These are phyloP conservation scores for Montipora capitata DNA, from an alignment of 92 coral and sea anemone species.

Conservation along the genomic window DNA sequence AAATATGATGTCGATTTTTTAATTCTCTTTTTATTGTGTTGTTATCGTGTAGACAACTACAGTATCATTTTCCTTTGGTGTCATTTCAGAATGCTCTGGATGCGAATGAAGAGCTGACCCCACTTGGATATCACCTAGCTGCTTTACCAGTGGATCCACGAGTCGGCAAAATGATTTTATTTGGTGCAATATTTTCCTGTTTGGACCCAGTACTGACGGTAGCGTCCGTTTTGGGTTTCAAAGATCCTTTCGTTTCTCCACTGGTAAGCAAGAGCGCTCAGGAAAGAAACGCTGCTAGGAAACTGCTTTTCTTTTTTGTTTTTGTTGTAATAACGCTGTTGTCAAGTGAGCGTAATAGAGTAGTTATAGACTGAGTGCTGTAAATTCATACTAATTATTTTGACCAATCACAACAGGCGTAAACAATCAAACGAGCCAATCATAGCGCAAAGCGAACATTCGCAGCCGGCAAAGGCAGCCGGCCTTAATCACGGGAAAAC, in stretches of 20 bases:
- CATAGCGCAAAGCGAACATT: background rate
- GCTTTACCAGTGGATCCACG: conserved; percentile 97
- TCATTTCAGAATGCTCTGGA: conserved; percentile 88
- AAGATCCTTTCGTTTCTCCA: conserved; percentile 94
- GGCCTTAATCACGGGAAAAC: no score
- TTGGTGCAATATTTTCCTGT: conserved; percentile 98
- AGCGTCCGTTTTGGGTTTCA: conserved; percentile 94
- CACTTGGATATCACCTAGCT: conserved; percentile 97
- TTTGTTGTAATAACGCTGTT: no score
- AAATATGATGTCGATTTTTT: no score
- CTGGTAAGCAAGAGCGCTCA: conserved; percentile 65
- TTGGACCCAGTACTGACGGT: conserved; percentile 97
- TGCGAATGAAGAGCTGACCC: conserved; percentile 85
- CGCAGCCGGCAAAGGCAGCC: no score
- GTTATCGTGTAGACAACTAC: no score
- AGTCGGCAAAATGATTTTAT: conserved; percentile 95
- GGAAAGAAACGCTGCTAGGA: background rate
- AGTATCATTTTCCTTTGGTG: background rate
- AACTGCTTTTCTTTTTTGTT: no score
- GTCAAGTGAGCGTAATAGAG: no score
- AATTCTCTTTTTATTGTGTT: background rate
- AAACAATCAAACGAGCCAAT: background rate
- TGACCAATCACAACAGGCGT: background rate
- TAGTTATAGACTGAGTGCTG: no score
- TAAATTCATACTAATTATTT: no score